phyloP scores from a whole-genome alignment of 2,113 vertebrate species.

The Heterotis niloticus region DNA sequence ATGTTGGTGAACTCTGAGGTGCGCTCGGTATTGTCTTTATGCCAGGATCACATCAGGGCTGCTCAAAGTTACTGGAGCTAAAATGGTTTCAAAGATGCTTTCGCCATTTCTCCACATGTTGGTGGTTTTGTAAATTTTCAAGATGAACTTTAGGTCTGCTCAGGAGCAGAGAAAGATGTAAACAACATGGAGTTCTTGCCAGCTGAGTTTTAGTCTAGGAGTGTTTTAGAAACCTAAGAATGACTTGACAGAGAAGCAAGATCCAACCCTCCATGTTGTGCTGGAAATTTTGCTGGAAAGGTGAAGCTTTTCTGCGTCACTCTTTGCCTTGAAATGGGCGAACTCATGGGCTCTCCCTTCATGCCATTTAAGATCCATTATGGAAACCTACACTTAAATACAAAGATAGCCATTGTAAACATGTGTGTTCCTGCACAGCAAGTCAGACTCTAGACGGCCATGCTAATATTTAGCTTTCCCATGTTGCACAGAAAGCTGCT shows the following conservation, averaged over 20 bases:
- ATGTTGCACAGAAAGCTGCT: conserved; percentile 30
- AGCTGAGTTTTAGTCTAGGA: neutral
- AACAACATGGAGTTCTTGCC: neutral
- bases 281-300: neutral
- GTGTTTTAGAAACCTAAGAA: conserved; percentile 7
- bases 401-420: conserved; percentile 17
- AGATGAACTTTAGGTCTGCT: neutral
- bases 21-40: too few species aligned
- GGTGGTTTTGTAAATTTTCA: too few species aligned
- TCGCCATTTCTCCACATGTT: too few species aligned
- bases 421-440: neutral
- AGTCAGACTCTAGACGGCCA: conserved; percentile 29
- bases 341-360: neutral
- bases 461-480: conserved; percentile 36
- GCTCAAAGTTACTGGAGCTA: too few species aligned
- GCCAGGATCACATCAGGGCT: too few species aligned
- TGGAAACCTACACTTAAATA: neutral
- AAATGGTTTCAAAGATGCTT: too few species aligned
- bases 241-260: conserved; percentile 10
- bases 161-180: neutral
- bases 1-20: too few species aligned
- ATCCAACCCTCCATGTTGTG: too few species aligned
- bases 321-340: neutral
- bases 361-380: neutral
- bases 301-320: neutral